Evolutionary conservation across 1,140 invertebrate species (phyloP), one percentile per base, ranked within the genome.

Genomic region (Planococcus citri): DNA sequence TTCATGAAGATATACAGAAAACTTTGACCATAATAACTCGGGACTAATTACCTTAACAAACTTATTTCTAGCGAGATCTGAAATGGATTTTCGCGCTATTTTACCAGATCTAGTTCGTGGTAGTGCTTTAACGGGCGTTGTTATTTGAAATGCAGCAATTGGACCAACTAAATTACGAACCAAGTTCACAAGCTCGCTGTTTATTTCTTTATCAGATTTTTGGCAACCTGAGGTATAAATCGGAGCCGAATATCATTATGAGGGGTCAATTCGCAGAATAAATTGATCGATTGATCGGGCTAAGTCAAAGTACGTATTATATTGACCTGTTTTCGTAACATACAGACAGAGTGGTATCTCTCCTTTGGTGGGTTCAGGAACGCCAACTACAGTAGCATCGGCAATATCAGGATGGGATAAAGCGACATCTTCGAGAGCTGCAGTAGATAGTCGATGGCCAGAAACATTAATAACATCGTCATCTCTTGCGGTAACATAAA

Each of bases 401-500:
- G 84, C 86, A 0, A 97, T 81, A 68, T 91, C 86, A 0, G 86
- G 84, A 80, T 95, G 92, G 12, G 87, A 82, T 10, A 95, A 76
- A 9, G 95, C 84, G 0, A 94, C 90, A 78, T 96, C 92, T 77
- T 97, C 94, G 9, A 97, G 76, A 0, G 90, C 90, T 0, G 88
- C 85, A 0, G 93, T 94, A 0, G 91, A 94, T 12, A 97, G 79
- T 58, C 94, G 81, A 76, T 96, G 93, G 0, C 94, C 94, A 1
- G 94, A 90, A 0, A 97, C 93, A 76, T 97, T 97, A 70, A 97
- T 96, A n/a, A 97, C 87, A 78, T 97, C 94, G 79, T 97, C 94
- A 70, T 91, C 91, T 24, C 94, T 81, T 0, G 93, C 89, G 29
- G 92, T 91, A 0, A 97, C 90, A 75, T 88, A 91, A 0, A 97